These are phyloP conservation scores for Upupa epops DNA, from an alignment of 2,113 vertebrate species.

Conservation along the genomic window DNA sequence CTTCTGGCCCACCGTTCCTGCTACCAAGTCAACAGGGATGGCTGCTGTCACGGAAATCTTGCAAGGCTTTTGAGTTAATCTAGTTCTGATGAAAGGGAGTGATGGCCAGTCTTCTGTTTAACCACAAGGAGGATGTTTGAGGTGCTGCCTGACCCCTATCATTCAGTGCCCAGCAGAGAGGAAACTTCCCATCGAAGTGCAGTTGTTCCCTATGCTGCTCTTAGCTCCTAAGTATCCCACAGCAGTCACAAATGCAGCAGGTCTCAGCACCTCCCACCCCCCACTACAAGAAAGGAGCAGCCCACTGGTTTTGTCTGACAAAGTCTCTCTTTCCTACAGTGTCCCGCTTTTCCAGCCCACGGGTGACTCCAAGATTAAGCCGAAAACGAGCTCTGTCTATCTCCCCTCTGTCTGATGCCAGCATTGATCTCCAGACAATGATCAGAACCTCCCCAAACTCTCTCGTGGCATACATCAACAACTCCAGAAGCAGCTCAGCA, in stretches of 20 bases:
- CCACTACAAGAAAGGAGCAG: not conserved
- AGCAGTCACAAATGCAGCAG: not conserved
- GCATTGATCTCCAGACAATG: slow-evolving; percentile 98
- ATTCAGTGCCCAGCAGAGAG: not conserved
- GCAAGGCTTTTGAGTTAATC: not conserved
- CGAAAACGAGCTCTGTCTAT: slow-evolving; percentile 95
- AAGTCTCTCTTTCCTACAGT: slow-evolving; percentile 75
- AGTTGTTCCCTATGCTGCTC: not conserved
- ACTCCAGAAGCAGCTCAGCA: slow-evolving; percentile 95
- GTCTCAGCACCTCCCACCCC: not conserved
- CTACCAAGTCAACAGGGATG: rapidly evolving
- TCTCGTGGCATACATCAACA: slow-evolving; percentile 98
- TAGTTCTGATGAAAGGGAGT: not conserved
- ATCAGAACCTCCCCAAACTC: slow-evolving; percentile 98
- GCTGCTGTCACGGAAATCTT: not conserved
- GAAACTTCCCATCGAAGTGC: not conserved
- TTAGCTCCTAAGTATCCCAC: not conserved
- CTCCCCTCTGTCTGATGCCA: slow-evolving; percentile 94
- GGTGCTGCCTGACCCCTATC: not conserved
- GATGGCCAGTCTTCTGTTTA: slow-evolving; percentile 17
- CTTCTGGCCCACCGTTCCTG: not conserved
- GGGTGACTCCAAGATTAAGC: slow-evolving; percentile 90
- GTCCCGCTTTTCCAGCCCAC: slow-evolving; percentile 92
- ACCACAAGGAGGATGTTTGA: not conserved
- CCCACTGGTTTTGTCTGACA: not conserved